These are phyloP conservation scores for Drosophila neutralis DNA, from an alignment of 2,888 invertebrate species.

Conservation along the genomic window DNA sequence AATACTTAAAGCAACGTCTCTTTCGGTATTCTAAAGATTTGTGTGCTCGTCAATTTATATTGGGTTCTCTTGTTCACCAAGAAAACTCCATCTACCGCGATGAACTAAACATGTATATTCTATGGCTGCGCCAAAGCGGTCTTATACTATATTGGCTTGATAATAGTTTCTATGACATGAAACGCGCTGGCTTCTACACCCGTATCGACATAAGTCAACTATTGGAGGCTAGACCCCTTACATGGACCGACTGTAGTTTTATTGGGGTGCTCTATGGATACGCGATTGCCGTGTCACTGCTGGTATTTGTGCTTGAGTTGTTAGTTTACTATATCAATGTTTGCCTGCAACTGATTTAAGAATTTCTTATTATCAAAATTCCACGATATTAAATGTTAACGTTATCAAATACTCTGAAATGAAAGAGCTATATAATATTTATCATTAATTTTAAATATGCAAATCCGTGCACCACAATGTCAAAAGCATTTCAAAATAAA, in stretches of 20 bases:
- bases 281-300: conserved; percentile 2
- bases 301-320: conserved; percentile 47
- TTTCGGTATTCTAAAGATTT: conserved; percentile 53
- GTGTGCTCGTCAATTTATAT: conserved; percentile 20
- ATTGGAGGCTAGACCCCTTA: conserved; percentile 9
- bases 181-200: conserved; percentile 13
- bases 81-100: conserved; percentile 41
- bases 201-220: conserved; percentile 26
- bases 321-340: conserved; percentile 28
- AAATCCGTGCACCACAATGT: too few relatives aligned
- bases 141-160: conserved; percentile 16
- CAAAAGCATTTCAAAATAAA: too few relatives aligned
- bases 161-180: conserved; percentile 22
- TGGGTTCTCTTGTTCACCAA: conserved; percentile 8
- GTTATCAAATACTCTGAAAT: too few relatives aligned
- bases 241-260: conserved; percentile 26
- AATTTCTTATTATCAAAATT: too few relatives aligned
- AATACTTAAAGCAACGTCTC: conserved; percentile 37
- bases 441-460: too few relatives aligned
- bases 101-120: conserved; percentile 5
- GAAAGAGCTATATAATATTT: too few relatives aligned
- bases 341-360: conserved; percentile 24
- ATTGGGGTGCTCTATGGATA: conserved; percentile 23
- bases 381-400: too few relatives aligned
- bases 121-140: conserved; percentile 34